Base-by-base conservation (phyloP, 2,797 vertebrate species). In the Anguilla pacifica region DNA sequence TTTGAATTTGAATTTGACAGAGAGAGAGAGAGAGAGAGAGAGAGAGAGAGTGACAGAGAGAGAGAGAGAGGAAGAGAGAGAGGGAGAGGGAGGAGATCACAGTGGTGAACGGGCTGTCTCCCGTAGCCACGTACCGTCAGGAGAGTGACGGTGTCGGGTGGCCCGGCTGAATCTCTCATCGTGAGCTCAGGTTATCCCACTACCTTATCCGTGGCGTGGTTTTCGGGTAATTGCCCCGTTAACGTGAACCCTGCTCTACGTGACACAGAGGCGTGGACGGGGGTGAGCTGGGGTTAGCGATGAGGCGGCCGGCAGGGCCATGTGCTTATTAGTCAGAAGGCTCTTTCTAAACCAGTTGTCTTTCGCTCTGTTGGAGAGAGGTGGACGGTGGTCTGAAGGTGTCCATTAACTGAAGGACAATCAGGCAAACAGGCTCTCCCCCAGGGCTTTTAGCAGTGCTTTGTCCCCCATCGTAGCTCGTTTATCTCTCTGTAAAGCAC, bases 351-450 rank as follows among this genome's bases (percentile, higher is more conserved):
- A 81, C 5, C 77, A 25, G 39, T 43, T 81, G 43, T 43, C 22
- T 46, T 81, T 81, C 43, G 9, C 85, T 57, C 22, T 15, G 25
- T 22, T 3, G 2, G 46, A 35, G 70, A 55, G 72, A 59, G 72
- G 85, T 57, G 28, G 22, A 86, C 15, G 31, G 31, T 5, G 67
- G n/a, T 49, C 35, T 55, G 28, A 53, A 49, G 31, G 17, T 51
- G 67, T 74, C 85, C 85, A 86, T 86, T 86, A 86, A 57, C 46
- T 86, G 79, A 86, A 57, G 85, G 28, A n/a, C 85, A 77, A 35
- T 51, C 22, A 28, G 51, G 67, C 35, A 74, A 86, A 19, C 55
- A 35, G 31, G 4, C 70, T 55, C 28, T 35, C 46, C 22, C 85
- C 67, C 6, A 10, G 17, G 70, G 64, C 72, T 55, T 53, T 86